Base-by-base conservation (phyloP, 2,888 invertebrate species). In the Tortricodes alternella region DNA sequence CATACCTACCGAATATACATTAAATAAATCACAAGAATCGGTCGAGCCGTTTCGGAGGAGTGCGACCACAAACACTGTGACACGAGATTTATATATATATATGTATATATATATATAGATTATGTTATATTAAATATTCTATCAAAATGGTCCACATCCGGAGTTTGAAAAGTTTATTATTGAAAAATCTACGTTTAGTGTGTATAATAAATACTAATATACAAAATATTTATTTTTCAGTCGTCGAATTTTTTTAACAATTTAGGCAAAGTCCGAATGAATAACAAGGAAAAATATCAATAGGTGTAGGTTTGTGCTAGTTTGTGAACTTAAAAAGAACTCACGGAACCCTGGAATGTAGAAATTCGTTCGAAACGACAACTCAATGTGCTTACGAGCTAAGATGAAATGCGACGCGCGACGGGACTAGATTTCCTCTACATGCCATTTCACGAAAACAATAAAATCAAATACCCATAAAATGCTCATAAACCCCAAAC, bases 291-390 rank as follows among this genome's bases (percentile, higher is more conserved):
- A 32, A 58, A 37, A 24, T 46, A 41, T 58, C 48, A 32, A 29
- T 43, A 32, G 29, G 38, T 51, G 50, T 55, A 64, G 61, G 62
- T 76, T 85, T 85, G 83, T 84, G 85, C 82, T 67, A 71, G 70
- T 71, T 70, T 70, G 74, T 76, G 73, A 80, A 76, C 74, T 74
- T 75, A 77, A 74, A 71, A 59, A 61, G 60, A 57, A 59, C 32
- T 34, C 72, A 73, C 66, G 70, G 78, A 80, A 80, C 83, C 80
- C 79, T 89, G 89, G 89, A 89, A 89, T 89, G 89, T 89, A 77
- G 79, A 80, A 88, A 80, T 80, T 84, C 82, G 83, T 84, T 81
- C 78, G 70, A 71, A 71, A 73, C 71, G 70, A 78, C 71, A 80
- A 79, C 76, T 76, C 63, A 64, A 68, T 71, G 71, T 67, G 62